Percentiles rank a stretch among this genome's conserved stretches.
Evolutionary conservation across 1,140 invertebrate genomes (phyloP).

Genomic region (Drosophila leontia): DNA sequence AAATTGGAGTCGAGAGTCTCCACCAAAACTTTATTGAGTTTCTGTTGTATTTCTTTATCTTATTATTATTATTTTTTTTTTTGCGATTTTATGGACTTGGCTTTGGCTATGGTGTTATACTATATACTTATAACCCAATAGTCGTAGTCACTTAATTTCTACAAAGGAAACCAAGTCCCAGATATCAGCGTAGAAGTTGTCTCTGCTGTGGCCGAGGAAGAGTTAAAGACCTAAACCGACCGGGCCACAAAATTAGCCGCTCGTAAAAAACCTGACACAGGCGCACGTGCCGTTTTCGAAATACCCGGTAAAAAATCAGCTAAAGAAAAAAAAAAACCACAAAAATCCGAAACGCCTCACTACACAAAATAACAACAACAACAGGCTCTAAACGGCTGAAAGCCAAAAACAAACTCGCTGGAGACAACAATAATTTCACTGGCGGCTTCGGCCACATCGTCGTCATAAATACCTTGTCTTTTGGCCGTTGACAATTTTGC

Average conservation of each 20-base stretch:
- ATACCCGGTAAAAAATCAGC: constrained; percentile 50
- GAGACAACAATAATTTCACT: constrained; percentile 80
- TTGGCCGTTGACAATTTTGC: constrained; percentile 67
- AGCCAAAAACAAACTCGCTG: constrained; percentile 48
- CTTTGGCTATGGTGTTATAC: constrained; percentile 16
- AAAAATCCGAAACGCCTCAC: constrained; percentile 59
- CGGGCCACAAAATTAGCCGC: constrained; percentile 72
- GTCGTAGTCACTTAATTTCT: constrained; percentile 65
- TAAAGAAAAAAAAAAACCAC: constrained; percentile 36
- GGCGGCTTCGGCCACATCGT: constrained; percentile 39
- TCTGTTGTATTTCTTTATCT: constrained; percentile 30
- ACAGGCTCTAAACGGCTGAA: too few species aligned
- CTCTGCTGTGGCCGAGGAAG: constrained; percentile 24
- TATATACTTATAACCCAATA: constrained; percentile 38
- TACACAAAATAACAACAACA: constrained; percentile 26
- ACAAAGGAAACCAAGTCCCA: constrained; percentile 41
- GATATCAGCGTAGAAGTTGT: constrained; percentile 41
- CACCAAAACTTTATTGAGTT: constrained; percentile 43
- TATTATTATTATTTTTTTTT: neutral
- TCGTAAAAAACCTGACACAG: constrained; percentile 81
- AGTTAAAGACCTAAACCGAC: constrained; percentile 47
- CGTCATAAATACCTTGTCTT: constrained; percentile 75
- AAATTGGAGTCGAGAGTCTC: constrained; percentile 22
- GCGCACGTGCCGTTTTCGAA: constrained; percentile 82
- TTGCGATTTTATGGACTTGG: constrained; percentile 51